A percentile compares a stretch with the other conserved stretches of the same genome.
These are phyloP conservation scores for Brenthis ino DNA, from an alignment of 2,888 invertebrate genomes.

Conservation along the genomic window DNA sequence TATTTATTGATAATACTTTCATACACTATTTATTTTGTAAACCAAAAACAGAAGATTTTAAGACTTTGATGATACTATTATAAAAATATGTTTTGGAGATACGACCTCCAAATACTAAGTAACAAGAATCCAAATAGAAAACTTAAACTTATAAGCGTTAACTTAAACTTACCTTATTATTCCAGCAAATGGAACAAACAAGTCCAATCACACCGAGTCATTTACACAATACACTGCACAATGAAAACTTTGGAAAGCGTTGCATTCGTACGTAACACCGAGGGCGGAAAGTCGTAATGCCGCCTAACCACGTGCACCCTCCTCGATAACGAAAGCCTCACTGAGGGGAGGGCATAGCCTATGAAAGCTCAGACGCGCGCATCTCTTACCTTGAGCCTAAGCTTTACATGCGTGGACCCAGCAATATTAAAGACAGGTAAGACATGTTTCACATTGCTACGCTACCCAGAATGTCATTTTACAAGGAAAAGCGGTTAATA, in stretches of 20 bases:
- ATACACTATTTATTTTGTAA: too few species aligned
- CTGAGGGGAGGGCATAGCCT: constrained; percentile 72
- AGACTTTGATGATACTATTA: too few species aligned
- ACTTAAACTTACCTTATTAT: constrained; percentile 48
- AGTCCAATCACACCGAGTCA: constrained; percentile 57
- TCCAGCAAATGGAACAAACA: constrained; percentile 49
- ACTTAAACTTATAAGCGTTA: constrained; percentile 4
- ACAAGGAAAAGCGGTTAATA: constrained; percentile 34
- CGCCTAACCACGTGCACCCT: constrained; percentile 53
- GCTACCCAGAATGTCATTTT: constrained; percentile 40
- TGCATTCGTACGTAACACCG: constrained; percentile 45
- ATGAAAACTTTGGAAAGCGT: constrained; percentile 41
- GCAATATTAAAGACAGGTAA: constrained; percentile 64
- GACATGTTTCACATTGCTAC: constrained; percentile 55
- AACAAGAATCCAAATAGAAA: background rate
- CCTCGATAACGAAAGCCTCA: constrained; percentile 52
- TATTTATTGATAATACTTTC: too few species aligned
- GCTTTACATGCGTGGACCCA: constrained; percentile 55
- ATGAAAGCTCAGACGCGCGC: constrained; percentile 73
- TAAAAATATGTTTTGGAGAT: background rate
- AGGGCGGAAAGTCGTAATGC: constrained; percentile 51
- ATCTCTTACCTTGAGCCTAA: constrained; percentile 65
- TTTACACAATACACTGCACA: constrained; percentile 55
- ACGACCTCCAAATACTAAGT: background rate
- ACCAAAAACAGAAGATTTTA: too few species aligned